Evolutionary conservation across 2,113 vertebrate genomes (phyloP).

Genomic region (Cynopterus brachyotis): DNA sequence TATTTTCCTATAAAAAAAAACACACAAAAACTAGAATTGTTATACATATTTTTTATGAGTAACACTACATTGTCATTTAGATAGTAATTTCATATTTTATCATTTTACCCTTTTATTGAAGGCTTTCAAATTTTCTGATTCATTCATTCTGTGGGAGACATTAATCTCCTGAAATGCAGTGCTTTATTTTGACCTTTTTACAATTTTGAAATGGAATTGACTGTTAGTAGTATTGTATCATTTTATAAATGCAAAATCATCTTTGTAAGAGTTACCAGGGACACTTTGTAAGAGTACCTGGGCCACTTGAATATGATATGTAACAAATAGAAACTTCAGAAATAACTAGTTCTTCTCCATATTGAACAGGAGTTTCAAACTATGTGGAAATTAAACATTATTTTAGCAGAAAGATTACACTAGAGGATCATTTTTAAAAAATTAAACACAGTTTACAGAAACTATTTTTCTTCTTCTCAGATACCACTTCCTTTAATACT

Average conservation of each 20-base stretch:
- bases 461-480: neutral
- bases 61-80: neutral
- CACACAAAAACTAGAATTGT: neutral
- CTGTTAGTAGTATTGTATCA: neutral
- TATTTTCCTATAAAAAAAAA: neutral
- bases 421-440: neutral
- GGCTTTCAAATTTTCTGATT: neutral
- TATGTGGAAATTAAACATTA: neutral
- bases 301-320: neutral
- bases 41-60: neutral
- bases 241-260: slow-evolving; percentile 22
- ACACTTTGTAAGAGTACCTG: neutral
- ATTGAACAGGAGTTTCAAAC: neutral
- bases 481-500: neutral
- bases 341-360: neutral
- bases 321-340: slow-evolving; percentile 20
- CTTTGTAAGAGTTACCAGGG: neutral
- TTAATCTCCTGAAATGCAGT: neutral
- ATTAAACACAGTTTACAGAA: neutral
- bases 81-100: neutral
- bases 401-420: neutral
- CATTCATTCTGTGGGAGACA: neutral
- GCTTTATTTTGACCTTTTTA: slow-evolving; percentile 4
- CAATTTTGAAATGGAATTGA: slow-evolving; percentile 38
- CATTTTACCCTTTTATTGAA: slow-evolving; percentile 25